These are phyloP conservation scores for Malurus melanocephalus DNA, from an alignment of 2,113 vertebrate genomes.

Conservation along the genomic window DNA sequence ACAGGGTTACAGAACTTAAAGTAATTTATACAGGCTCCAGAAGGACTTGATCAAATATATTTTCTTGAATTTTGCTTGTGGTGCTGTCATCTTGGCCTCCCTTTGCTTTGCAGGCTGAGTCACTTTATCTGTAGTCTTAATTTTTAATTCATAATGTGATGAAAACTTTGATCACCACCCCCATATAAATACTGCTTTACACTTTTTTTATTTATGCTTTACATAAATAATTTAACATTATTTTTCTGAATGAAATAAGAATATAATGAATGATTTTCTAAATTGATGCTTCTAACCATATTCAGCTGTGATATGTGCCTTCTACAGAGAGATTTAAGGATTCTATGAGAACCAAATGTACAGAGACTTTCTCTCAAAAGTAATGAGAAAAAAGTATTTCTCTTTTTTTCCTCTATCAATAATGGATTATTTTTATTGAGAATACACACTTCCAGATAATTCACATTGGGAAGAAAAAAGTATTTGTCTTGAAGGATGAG, in stretches of 20 bases:
- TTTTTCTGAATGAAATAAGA: neutral
- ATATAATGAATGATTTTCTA: neutral
- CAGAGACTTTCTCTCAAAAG: neutral
- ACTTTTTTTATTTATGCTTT: neutral
- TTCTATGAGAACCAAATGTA: neutral
- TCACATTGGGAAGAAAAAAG: neutral
- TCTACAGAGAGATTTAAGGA: neutral
- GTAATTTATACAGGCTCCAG: neutral
- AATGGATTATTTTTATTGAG: neutral
- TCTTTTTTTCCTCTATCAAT: fast-evolving
- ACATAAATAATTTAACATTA: neutral
- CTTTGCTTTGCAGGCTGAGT: neutral
- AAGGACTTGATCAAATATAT: neutral
- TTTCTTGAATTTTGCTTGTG: neutral
- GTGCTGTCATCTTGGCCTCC: neutral
- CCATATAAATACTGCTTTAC: neutral
- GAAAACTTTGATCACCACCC: neutral
- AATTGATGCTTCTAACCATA: neutral
- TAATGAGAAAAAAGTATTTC: neutral
- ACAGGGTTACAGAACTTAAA: neutral
- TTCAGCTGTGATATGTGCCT: neutral
- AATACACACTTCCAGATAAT: neutral
- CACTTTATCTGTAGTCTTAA: neutral
- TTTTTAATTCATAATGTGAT: neutral
- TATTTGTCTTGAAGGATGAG: neutral